phyloP scores from a whole-genome alignment of 53 echinoderm and acorn worm species.

The Echinometra lucunter region DNA sequence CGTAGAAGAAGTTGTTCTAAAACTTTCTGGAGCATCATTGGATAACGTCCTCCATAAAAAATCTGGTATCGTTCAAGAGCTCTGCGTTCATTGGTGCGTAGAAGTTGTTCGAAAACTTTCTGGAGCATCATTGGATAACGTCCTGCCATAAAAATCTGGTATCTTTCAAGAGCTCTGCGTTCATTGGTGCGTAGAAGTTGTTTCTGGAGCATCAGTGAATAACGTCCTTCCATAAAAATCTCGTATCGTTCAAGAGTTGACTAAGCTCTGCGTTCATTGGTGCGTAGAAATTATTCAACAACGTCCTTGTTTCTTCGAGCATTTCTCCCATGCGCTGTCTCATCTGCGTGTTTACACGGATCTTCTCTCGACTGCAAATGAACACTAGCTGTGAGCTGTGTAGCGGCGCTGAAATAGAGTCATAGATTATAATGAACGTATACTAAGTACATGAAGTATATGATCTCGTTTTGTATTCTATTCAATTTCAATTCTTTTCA shows the following conservation, averaged over 20 bases:
- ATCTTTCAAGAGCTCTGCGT: background rate
- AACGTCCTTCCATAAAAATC: slow-evolving; percentile 3
- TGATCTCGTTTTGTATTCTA: too few relatives aligned
- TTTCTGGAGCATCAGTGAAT: background rate
- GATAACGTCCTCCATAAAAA: background rate
- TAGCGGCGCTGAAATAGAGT: background rate
- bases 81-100: too few relatives aligned
- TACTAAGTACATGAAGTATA: too few relatives aligned
- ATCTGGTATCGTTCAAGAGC: too few relatives aligned
- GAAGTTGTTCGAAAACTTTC: too few relatives aligned
- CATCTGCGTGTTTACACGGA: slow-evolving; percentile 26
- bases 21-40: background rate
- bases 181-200: background rate
- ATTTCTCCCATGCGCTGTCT: slow-evolving; percentile 27
- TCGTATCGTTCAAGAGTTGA: background rate
- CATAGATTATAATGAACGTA: too few relatives aligned
- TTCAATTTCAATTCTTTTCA: too few relatives aligned
- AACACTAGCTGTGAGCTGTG: background rate
- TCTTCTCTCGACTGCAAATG: slow-evolving; percentile 26
- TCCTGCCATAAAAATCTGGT: background rate
- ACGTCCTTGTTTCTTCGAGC: slow-evolving; percentile 33
- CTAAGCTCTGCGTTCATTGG: slow-evolving; percentile 48
- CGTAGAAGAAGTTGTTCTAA: too few relatives aligned
- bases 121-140: background rate
- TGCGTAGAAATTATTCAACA: slow-evolving; percentile 53